Conservation (phyloP, 2,888 invertebrate species). For the Onthophagus sagittarius region DNA sequence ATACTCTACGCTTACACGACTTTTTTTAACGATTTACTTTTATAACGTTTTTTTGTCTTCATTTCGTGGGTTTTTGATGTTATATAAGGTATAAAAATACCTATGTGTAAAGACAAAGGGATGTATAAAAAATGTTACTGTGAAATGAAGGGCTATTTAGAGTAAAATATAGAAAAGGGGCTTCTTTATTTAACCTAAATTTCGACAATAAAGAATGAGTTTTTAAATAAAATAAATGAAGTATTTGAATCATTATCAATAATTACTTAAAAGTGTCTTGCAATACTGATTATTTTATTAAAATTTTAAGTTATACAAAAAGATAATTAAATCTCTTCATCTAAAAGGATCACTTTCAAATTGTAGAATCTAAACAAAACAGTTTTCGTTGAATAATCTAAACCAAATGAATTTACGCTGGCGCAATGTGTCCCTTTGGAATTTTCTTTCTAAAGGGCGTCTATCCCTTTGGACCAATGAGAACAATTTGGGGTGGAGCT, state of each 20-base stretch:
- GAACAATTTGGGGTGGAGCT: slow-evolving; percentile 44
- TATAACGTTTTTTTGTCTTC: neutral
- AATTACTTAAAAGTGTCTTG: too few relatives aligned
- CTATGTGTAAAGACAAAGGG: neutral
- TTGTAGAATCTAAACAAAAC: neutral
- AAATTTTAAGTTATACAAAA: too few relatives aligned
- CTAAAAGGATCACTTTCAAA: neutral
- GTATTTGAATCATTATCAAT: too few relatives aligned
- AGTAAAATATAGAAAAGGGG: neutral
- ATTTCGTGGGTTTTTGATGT: neutral
- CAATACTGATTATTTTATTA: too few relatives aligned
- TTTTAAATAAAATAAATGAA: too few relatives aligned
- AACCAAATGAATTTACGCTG: slow-evolving; percentile 22
- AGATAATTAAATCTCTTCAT: too few relatives aligned
- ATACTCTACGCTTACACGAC: neutral
- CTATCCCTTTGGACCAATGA: slow-evolving; percentile 40
- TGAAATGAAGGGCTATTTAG: neutral
- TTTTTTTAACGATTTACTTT: neutral
- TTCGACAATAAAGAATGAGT: too few relatives aligned
- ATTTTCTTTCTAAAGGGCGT: slow-evolving; percentile 40
- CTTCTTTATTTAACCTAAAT: too few relatives aligned
- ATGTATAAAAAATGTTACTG: neutral
- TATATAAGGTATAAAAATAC: neutral
- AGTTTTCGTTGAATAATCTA: slow-evolving; percentile 13
- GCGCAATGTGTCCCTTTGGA: slow-evolving; percentile 14